Percentiles rank a stretch among this genome's conserved stretches.
Conservation (phyloP, 1,140 invertebrate genomes). For the Sitobion miscanthi region DNA sequence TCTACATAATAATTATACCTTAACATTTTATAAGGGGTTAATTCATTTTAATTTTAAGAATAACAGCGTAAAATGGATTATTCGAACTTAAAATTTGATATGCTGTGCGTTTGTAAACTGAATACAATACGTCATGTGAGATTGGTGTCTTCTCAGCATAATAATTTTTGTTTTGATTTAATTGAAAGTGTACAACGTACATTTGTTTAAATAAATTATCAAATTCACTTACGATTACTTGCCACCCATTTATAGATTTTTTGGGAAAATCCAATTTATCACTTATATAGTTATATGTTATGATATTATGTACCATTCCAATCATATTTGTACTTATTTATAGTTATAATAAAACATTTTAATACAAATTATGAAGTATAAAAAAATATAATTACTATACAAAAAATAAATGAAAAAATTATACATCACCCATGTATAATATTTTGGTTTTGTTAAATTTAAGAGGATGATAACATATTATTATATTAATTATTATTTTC, state of each 20-base stretch:
- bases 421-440: neutral
- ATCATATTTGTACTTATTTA: neutral
- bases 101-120: no score
- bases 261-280: neutral
- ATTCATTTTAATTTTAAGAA: neutral
- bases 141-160: no score
- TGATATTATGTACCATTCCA: neutral
- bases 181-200: neutral
- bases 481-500: neutral
- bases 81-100: neutral
- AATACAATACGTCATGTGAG: no score
- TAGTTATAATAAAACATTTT: neutral
- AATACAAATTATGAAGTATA: neutral
- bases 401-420: neutral
- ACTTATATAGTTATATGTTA: neutral
- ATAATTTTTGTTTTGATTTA: no score
- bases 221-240: neutral
- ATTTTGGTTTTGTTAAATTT: neutral
- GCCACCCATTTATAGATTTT: neutral
- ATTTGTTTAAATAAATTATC: neutral
- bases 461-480: neutral
- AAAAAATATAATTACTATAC: neutral
- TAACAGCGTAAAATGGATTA: neutral
- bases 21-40: neutral
- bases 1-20: neutral